Conservation (phyloP, 2,113 vertebrate species). For the Equus quagga region DNA sequence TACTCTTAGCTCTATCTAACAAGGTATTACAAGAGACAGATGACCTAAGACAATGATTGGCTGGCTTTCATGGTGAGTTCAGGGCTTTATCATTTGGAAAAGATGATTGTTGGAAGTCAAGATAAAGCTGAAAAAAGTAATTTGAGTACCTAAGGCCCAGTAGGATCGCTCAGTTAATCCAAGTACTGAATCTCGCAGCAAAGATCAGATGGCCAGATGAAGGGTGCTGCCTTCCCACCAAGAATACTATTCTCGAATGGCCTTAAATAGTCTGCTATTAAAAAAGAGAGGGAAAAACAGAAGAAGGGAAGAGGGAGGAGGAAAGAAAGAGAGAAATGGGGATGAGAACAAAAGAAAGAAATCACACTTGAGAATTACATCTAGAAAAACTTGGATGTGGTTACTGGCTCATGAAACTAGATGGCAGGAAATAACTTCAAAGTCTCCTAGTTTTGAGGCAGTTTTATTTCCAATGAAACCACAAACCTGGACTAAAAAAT, state of each 20-base stretch:
- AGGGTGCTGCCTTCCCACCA: not conserved
- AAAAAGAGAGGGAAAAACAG: not conserved
- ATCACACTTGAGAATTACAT: not conserved
- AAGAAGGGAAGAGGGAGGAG: not conserved
- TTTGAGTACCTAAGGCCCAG: not conserved
- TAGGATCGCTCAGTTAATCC: not conserved
- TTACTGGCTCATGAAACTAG: not conserved
- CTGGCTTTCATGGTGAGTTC: not conserved
- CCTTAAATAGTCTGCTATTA: not conserved
- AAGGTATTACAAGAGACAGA: not conserved
- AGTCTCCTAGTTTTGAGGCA: not conserved
- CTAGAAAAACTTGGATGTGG: not conserved
- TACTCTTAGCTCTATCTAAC: not conserved
- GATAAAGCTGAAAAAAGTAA: not conserved
- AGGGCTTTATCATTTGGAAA: not conserved
- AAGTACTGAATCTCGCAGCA: not conserved
- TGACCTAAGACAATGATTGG: not conserved
- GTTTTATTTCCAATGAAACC: conserved; percentile 46
- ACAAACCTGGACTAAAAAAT: not conserved
- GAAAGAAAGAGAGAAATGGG: not conserved
- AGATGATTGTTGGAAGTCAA: not conserved
- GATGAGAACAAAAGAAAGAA: not conserved
- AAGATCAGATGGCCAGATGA: not conserved
- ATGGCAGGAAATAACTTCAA: conserved; percentile 51
- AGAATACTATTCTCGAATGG: not conserved